phyloP scores from a whole-genome alignment of 2,113 vertebrate species.

The Boleophthalmus pectinirostris region DNA sequence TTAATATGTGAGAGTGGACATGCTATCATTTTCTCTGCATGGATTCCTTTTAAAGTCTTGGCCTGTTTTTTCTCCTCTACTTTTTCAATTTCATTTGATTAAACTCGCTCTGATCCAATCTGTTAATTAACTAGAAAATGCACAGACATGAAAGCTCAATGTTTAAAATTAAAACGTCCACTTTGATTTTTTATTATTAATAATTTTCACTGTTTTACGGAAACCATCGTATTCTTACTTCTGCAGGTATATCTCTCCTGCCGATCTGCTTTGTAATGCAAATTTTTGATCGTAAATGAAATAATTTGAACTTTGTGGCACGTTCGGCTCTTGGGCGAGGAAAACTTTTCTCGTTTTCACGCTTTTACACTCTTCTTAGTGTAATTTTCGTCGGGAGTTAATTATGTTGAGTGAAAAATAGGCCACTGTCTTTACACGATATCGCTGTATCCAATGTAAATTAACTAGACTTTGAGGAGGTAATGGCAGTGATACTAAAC shows the following conservation, averaged over 20 bases:
- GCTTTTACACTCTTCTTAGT: slow-evolving; percentile 32
- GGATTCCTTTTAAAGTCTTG: slow-evolving; percentile 76
- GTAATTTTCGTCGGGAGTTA: slow-evolving; percentile 33
- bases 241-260: slow-evolving; percentile 51
- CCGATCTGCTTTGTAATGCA: slow-evolving; percentile 58
- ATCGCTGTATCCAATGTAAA: slow-evolving; percentile 5
- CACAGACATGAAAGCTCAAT: slow-evolving; percentile 78
- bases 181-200: slow-evolving; percentile 78
- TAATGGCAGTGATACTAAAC: too few relatives aligned
- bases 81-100: slow-evolving; percentile 86
- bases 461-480: neutral
- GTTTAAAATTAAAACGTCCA: slow-evolving; percentile 79
- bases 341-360: slow-evolving; percentile 29
- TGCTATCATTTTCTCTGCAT: slow-evolving; percentile 78
- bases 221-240: slow-evolving; percentile 39
- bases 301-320: slow-evolving; percentile 43
- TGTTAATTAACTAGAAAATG: slow-evolving; percentile 85
- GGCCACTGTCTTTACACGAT: slow-evolving; percentile 15
- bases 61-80: slow-evolving; percentile 81
- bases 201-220: slow-evolving; percentile 51
- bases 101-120: slow-evolving; percentile 84
- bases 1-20: slow-evolving; percentile 84
- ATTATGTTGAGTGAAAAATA: slow-evolving; percentile 20
- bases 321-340: slow-evolving; percentile 25
- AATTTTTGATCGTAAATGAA: slow-evolving; percentile 56